These are phyloP conservation scores for Dipodomys stephensi DNA, from an alignment of 2,113 vertebrate genomes.

Conservation along the genomic window DNA sequence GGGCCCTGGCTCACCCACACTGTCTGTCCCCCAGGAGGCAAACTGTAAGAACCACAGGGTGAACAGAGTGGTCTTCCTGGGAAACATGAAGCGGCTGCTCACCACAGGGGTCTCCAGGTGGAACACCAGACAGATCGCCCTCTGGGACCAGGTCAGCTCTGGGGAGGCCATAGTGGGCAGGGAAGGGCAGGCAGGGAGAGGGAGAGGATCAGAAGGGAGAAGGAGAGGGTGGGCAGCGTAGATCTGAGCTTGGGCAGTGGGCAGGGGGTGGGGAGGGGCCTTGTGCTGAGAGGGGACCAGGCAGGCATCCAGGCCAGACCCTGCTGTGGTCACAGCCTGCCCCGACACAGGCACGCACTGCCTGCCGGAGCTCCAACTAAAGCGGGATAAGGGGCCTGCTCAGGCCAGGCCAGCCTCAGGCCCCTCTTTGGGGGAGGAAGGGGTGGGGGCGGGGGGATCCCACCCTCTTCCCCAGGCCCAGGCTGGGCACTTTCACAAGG, in stretches of 20 bases:
- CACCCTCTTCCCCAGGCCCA: too few relatives aligned
- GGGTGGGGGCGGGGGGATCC: background rate
- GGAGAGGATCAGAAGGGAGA: too few relatives aligned
- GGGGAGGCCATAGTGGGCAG: background rate
- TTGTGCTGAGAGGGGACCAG: background rate
- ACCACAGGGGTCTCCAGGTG: conserved; percentile 97
- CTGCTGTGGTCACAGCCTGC: too few relatives aligned
- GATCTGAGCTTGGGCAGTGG: background rate
- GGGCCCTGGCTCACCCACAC: background rate
- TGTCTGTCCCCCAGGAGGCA: conserved; percentile 89
- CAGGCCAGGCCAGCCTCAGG: background rate
- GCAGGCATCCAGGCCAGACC: background rate
- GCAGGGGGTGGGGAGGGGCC: background rate
- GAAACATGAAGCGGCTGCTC: conserved; percentile 94
- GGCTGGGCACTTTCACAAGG: background rate
- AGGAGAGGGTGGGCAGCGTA: background rate
- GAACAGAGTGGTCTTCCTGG: conserved; percentile 96
- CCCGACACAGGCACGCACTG: background rate
- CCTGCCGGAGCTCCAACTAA: background rate
- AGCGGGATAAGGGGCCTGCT: too few relatives aligned
- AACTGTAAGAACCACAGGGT: conserved; percentile 97
- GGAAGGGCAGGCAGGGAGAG: too few relatives aligned
- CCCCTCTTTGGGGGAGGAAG: background rate
- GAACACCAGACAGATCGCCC: conserved; percentile 97
- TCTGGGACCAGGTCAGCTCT: conserved; percentile 96